These are phyloP conservation scores for Conus betulinus DNA, from an alignment of 1,140 invertebrate genomes.

Conservation along the genomic window DNA sequence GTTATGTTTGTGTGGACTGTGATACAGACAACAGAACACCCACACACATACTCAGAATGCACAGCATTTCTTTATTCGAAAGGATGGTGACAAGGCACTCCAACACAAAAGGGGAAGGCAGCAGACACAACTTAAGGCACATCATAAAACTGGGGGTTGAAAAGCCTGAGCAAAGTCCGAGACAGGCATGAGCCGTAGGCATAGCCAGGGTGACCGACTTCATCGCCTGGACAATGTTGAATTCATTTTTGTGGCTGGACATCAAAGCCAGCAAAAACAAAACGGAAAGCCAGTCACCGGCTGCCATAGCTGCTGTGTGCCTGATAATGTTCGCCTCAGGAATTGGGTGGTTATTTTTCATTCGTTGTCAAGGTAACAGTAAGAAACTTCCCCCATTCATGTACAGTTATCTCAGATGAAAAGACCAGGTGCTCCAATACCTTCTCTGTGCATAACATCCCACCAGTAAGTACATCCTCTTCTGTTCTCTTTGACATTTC, in stretches of 20 bases:
- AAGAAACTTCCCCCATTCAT: not conserved
- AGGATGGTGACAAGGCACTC: conserved; percentile 14
- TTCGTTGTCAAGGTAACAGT: not conserved
- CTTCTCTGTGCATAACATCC: not conserved
- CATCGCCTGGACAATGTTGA: not conserved
- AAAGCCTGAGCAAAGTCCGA: conserved; percentile 18
- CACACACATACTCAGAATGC: not conserved
- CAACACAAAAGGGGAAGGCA: not conserved
- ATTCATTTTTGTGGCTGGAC: too few species aligned
- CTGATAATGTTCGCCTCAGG: not conserved
- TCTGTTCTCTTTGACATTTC: not conserved
- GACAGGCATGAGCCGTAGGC: not conserved
- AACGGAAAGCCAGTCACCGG: not conserved
- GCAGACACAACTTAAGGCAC: conserved; percentile 12
- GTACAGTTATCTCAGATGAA: not conserved
- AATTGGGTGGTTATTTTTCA: not conserved
- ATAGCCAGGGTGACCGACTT: not conserved
- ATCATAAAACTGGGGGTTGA: not conserved
- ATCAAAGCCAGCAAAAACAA: too few species aligned
- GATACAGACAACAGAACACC: not conserved
- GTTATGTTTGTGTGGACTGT: not conserved
- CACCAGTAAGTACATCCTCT: not conserved
- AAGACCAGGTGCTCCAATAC: conserved; percentile 1
- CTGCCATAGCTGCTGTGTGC: not conserved
- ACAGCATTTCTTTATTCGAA: conserved; percentile 22